A percentile compares a stretch with the other conserved stretches of the same genome.
Conservation (phyloP, 2,888 invertebrate species). For the Pandemis corylana region DNA sequence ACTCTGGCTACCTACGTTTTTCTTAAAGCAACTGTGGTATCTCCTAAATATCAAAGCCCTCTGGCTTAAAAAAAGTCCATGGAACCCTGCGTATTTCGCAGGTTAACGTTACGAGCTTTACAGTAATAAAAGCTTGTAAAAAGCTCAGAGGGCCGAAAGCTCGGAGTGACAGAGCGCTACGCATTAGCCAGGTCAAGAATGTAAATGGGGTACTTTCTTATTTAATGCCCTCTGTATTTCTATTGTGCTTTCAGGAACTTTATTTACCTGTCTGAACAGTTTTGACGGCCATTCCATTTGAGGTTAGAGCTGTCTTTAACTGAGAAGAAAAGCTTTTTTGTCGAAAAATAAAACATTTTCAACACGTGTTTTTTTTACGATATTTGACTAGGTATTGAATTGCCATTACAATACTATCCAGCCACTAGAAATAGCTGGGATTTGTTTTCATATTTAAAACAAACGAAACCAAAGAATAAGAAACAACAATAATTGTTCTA, state of each 20-base stretch:
- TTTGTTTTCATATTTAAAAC: too few species aligned
- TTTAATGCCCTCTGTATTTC: conserved; percentile 22
- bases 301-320: neutral
- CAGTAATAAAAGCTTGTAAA: conserved; percentile 10
- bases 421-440: too few species aligned
- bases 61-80: neutral
- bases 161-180: conserved; percentile 13
- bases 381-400: too few species aligned
- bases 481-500: too few species aligned
- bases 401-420: too few species aligned
- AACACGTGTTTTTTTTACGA: too few species aligned
- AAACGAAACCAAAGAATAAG: too few species aligned
- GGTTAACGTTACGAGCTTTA: neutral
- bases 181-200: conserved; percentile 26
- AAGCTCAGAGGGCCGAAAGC: conserved; percentile 1
- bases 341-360: too few species aligned
- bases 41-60: too few species aligned
- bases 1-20: too few species aligned
- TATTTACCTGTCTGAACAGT: conserved; percentile 19
- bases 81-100: conserved; percentile 1
- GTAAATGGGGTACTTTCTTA: conserved; percentile 21
- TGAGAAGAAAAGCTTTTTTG: neutral
- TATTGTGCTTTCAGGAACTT: conserved; percentile 10
- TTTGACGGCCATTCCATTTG: conserved; percentile 13
- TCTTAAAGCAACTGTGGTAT: too few species aligned